Base-by-base conservation (phyloP, 64 coral and sea anemone genomes). In the Platygyra sinensis region DNA sequence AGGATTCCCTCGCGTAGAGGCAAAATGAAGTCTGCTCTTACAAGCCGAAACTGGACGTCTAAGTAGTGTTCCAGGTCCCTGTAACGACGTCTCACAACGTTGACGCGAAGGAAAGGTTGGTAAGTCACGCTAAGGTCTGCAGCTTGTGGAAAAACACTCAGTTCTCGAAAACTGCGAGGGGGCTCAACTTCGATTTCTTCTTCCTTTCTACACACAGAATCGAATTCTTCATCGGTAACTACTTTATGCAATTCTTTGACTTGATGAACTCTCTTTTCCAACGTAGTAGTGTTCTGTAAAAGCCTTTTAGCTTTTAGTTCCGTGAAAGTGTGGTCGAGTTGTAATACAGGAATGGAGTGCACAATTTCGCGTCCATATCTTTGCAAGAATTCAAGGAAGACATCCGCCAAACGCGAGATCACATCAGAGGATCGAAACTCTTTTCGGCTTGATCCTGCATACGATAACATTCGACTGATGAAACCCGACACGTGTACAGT, bases 11-110 rank as follows among this genome's bases (percentile, higher is more conserved):
- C 89, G 82, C 96, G 86, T 14, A 98, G 80, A 6, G 96, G 92
- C 30, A 91, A 79, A 79, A 98, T 77, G 52, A 98, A 98, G 78
- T 98, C 96, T 73, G 92, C 96, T 27, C 96, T 77, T 0, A 98
- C 39, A 51, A 98, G 76, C 36, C 93, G 89, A 76, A 98, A 98
- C 93, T 98, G 96, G 17, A 98, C 93, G 77, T 98, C 96, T 29
- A 98, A 87, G n/a, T 98, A 98, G 62, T 98, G 93, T 19, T 94
- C 80, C 27, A 91, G 74, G 62, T 90, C 67, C 19, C 52, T 61
- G 73, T 94, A 98, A 9, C 79, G 46, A 32, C 77, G 61, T 31
- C 86, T 65, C 7, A 98, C 86, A 57, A 98, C 79, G 52, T 98
- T 98, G 28, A 49, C 87, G 25, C 96, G 89, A 36, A 98, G 86